Base-by-base conservation (phyloP, 2,113 vertebrate genomes). In the Hystrix brachyura region DNA sequence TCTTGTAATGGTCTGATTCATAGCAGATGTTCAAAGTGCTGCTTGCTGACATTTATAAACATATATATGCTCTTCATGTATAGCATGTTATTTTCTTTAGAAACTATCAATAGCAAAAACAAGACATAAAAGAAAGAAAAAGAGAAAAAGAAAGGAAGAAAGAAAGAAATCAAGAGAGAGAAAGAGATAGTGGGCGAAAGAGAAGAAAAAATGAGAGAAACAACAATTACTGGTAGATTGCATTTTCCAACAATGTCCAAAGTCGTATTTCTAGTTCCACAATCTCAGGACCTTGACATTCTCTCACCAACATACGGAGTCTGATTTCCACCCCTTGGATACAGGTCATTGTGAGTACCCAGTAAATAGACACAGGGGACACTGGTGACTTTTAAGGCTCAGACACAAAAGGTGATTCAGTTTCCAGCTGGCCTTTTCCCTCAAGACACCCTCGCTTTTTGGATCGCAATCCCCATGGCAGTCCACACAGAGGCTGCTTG, bases 11-110 rank as follows among this genome's bases (percentile, higher is more conserved):
- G 89, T n/a, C 67, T 86, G 27, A 62, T 82, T 89, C 18, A 94
- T 3, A 65, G 18, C 7, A 95, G 46, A 59, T 81, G n/a, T 85
- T 25, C 13, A 93, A 89, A 89, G 91, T 53, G 55, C 46, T 29
- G 46, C 27, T 71, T 23, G 46, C 27, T 71, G 86, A 29, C 72
- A 91, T 72, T 89, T 86, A 82, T n/a, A 43, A 86, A 27, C 25
- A 27, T 29, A 92, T 94, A 55, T 83, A 65, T 74, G 43, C 9
- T 74, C 5, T 91, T 13, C 7, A 6, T 69, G 18, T 86, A 14
- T 87, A 27, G 72, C 34, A 78, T 84, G 53, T 11, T 91, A 13
- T 83, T 96, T 94, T 95, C 48, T 62, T 71, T 80, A 82, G 38
- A 94, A 71, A 91, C 3, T 59, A 9, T 80, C n/a, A 74, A 92